phyloP scores from a whole-genome alignment of 1,140 invertebrate species.

The Drosophila micromelanica region DNA sequence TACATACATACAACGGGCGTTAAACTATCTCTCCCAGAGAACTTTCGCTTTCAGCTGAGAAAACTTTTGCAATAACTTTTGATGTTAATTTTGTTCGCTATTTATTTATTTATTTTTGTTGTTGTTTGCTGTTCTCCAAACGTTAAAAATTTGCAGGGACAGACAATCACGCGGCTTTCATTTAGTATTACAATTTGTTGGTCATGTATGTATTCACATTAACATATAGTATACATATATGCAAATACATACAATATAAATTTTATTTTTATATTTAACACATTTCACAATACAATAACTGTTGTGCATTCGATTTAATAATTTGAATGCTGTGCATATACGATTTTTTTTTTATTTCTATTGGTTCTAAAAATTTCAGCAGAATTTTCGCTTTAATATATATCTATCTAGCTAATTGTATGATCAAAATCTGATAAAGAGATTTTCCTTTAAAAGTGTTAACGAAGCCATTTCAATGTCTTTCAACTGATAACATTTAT shows the following conservation, averaged over 20 bases:
- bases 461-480: no score
- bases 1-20: constrained; percentile 23
- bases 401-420: no score
- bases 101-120: constrained; percentile 32
- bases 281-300: constrained; percentile 35
- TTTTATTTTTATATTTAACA: constrained; percentile 9
- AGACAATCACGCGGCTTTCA: constrained; percentile 44
- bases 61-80: constrained; percentile 56
- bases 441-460: no score
- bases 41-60: constrained; percentile 64
- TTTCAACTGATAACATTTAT: no score
- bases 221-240: constrained; percentile 7
- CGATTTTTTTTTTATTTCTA: background rate
- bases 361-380: background rate
- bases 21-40: constrained; percentile 51
- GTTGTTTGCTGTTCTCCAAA: constrained; percentile 15
- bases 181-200: constrained; percentile 47
- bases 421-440: no score
- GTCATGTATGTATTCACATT: background rate
- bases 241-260: constrained; percentile 1
- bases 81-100: constrained; percentile 38
- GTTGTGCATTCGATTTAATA: constrained; percentile 22
- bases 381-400: no score
- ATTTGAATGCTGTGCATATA: constrained; percentile 1
- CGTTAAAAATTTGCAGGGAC: constrained; percentile 29